phyloP scores from a whole-genome alignment of 2,888 invertebrate genomes.

The Spilosoma lubricipeda region DNA sequence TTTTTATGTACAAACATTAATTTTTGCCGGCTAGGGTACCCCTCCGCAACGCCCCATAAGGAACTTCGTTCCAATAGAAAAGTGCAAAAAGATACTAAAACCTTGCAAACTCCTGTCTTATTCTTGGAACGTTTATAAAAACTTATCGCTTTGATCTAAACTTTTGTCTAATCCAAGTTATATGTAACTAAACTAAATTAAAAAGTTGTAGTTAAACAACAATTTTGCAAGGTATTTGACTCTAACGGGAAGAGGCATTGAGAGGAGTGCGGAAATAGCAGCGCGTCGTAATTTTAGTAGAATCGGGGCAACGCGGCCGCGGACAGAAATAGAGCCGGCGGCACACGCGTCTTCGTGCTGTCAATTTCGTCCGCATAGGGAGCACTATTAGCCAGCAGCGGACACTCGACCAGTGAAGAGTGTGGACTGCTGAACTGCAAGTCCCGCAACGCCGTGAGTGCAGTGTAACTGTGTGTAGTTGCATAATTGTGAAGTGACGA shows the following conservation, averaged over 20 bases:
- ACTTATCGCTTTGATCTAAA: neutral
- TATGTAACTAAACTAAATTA: neutral
- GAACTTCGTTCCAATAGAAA: no score
- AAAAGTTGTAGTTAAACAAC: conserved; percentile 21
- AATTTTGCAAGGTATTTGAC: conserved; percentile 73
- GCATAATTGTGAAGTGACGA: conserved; percentile 61
- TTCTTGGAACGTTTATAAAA: neutral
- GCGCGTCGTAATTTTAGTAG: conserved; percentile 84
- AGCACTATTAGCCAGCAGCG: conserved; percentile 73
- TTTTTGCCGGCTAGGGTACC: no score
- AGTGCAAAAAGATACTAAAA: neutral
- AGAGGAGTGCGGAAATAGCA: conserved; percentile 85
- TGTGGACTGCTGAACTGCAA: conserved; percentile 39
- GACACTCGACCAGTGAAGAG: conserved; percentile 43
- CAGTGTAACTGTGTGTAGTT: conserved; percentile 61
- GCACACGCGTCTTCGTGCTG: conserved; percentile 79
- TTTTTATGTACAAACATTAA: no score
- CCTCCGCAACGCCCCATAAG: no score
- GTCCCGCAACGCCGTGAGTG: conserved; percentile 62
- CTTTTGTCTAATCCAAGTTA: neutral
- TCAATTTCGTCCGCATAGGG: conserved; percentile 85
- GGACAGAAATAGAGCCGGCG: conserved; percentile 82
- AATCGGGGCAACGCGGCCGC: conserved; percentile 86
- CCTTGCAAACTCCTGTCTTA: neutral
- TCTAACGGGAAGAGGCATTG: conserved; percentile 71